Evolutionary conservation across 2,888 invertebrate genomes (phyloP).

Genomic region (Euplagia quadripunctaria): DNA sequence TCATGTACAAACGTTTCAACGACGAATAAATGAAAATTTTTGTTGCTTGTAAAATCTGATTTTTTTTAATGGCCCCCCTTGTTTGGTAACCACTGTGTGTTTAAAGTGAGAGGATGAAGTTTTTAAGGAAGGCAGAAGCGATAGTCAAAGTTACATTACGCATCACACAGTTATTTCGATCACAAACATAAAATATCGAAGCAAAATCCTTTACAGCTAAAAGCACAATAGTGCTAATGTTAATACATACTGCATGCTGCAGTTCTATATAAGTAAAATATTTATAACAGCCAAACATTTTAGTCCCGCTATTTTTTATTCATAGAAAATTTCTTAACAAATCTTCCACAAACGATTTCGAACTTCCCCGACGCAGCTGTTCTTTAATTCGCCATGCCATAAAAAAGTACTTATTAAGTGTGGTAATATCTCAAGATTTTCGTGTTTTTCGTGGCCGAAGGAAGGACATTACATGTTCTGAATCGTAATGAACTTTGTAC

Average conservation of each 20-base stretch:
- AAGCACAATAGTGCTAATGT: too few relatives aligned
- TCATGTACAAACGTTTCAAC: neutral
- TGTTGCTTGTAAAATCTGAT: neutral
- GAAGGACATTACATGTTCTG: conserved; percentile 62
- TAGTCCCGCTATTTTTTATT: neutral
- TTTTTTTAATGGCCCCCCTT: neutral
- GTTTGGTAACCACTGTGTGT: too few relatives aligned
- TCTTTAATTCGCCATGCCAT: conserved; percentile 19
- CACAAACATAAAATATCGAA: too few relatives aligned
- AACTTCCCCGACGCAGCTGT: conserved; percentile 2
- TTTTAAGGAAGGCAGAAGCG: too few relatives aligned
- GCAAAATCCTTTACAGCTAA: too few relatives aligned
- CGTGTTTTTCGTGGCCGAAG: conserved; percentile 34
- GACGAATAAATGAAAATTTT: neutral
- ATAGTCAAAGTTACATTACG: too few relatives aligned
- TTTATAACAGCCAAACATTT: neutral
- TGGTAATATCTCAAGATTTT: conserved; percentile 55
- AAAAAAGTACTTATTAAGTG: conserved; percentile 48
- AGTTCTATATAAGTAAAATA: neutral
- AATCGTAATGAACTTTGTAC: conserved; percentile 73
- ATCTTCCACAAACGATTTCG: conserved; percentile 6
- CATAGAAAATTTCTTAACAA: conserved; percentile 4
- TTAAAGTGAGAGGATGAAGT: too few relatives aligned
- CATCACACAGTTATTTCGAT: too few relatives aligned
- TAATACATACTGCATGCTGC: too few relatives aligned